A percentile compares a stretch with the other conserved stretches of the same genome.
Evolutionary conservation across 2,113 vertebrate species (phyloP).

Genomic region (Serilophus lunatus): DNA sequence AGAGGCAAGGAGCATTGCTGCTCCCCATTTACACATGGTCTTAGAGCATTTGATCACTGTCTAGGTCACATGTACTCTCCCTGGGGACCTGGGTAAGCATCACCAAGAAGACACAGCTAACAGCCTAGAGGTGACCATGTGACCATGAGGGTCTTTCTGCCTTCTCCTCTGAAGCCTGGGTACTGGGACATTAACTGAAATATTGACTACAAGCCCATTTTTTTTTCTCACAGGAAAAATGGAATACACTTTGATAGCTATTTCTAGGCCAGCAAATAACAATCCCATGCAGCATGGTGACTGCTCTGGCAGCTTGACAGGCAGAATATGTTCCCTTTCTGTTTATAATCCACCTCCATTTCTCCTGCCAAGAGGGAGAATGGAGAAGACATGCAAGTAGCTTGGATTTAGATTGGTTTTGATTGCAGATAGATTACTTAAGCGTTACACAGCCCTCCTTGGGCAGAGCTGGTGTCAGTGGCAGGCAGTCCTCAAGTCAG

Average conservation of each 20-base stretch:
- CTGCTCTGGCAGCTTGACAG: background rate
- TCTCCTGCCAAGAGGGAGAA: background rate
- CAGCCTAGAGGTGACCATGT: background rate
- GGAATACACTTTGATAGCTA: background rate
- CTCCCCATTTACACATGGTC: background rate
- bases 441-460: background rate
- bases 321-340: background rate
- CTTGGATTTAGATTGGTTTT: background rate
- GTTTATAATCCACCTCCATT: background rate
- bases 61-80: background rate
- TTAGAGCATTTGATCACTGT: background rate
- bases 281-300: background rate
- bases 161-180: background rate
- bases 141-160: background rate
- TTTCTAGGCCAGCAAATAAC: background rate
- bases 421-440: background rate
- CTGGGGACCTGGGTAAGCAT: background rate
- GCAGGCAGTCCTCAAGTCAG: background rate
- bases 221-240: background rate
- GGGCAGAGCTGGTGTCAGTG: background rate
- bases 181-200: background rate
- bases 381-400: background rate
- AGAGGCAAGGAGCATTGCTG: fast-evolving
- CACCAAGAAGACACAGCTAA: background rate
- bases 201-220: background rate